These are phyloP conservation scores for Steinernema carpocapsae DNA, from an alignment of 2,888 invertebrate species.

Conservation along the genomic window DNA sequence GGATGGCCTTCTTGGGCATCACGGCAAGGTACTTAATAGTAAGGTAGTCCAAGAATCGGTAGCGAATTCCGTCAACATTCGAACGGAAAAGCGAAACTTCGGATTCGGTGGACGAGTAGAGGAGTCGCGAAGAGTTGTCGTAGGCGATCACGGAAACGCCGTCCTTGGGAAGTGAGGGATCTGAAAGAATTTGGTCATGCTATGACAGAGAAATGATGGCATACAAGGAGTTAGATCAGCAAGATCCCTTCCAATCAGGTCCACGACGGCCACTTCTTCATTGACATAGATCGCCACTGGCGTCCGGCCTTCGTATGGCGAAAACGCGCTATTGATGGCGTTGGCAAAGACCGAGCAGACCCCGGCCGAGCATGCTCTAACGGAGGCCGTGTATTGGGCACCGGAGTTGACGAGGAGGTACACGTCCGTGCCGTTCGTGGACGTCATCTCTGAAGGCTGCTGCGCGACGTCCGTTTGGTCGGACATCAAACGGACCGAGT, in stretches of 20 bases:
- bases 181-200: not conserved
- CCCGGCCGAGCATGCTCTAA: conserved; percentile 39
- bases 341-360: conserved; percentile 40
- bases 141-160: conserved; percentile 42
- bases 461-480: conserved; percentile 25
- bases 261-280: conserved; percentile 21
- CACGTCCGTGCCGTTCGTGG: conserved; percentile 30
- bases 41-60: conserved; percentile 48
- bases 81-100: conserved; percentile 45
- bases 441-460: not conserved
- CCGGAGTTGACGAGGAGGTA: conserved; percentile 29
- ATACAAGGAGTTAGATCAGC: conserved; percentile 11
- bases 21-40: conserved; percentile 44
- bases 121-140: conserved; percentile 47
- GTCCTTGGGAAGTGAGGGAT: conserved; percentile 42
- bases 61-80: conserved; percentile 34
- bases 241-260: conserved; percentile 31
- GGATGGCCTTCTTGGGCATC: conserved; percentile 49
- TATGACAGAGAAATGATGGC: not conserved
- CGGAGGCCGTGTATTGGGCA: conserved; percentile 35
- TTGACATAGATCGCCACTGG: conserved; percentile 23
- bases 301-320: conserved; percentile 17
- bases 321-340: conserved; percentile 37
- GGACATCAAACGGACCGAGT: conserved; percentile 35
- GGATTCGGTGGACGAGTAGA: conserved; percentile 43